phyloP scores from a whole-genome alignment of 1,140 invertebrate genomes.

The Ips typographus region DNA sequence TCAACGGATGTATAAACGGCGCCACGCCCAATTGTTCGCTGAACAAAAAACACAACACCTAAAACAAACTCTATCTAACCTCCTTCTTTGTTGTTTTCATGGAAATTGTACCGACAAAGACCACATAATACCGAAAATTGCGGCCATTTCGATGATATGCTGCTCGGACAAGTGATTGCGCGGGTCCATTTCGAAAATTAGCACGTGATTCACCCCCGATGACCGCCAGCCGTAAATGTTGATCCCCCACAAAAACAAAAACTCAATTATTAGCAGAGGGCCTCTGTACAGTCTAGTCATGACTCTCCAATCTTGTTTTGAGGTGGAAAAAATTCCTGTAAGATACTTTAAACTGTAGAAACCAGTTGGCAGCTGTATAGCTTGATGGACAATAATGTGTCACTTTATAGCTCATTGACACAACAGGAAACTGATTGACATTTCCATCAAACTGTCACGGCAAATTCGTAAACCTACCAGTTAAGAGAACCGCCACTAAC shows the following conservation, averaged over 20 bases:
- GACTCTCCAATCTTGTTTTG: slow-evolving; percentile 73
- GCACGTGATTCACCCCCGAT: slow-evolving; percentile 97
- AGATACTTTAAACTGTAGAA: slow-evolving; percentile 34
- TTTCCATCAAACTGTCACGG: too few relatives aligned
- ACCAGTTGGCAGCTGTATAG: background rate
- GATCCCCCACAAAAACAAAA: slow-evolving; percentile 94
- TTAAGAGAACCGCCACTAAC: slow-evolving; percentile 80
- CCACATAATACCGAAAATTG: slow-evolving; percentile 95
- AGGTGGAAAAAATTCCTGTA: slow-evolving; percentile 69
- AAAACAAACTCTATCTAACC: background rate
- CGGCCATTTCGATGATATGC: slow-evolving; percentile 93
- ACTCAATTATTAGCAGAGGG: slow-evolving; percentile 88
- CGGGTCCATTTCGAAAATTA: slow-evolving; percentile 98
- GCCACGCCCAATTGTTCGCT: slow-evolving; percentile 86
- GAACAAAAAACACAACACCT: slow-evolving; percentile 75
- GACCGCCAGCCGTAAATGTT: slow-evolving; percentile 99
- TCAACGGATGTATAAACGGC: slow-evolving; percentile 86
- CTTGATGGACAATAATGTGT: background rate
- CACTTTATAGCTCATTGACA: background rate
- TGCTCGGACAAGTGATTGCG: slow-evolving; percentile 95
- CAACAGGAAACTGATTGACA: too few relatives aligned
- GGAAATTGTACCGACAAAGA: slow-evolving; percentile 65
- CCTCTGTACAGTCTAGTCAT: slow-evolving; percentile 88
- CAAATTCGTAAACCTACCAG: slow-evolving; percentile 64
- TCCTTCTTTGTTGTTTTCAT: background rate